These are phyloP conservation scores for Thymelicus acteon DNA, from an alignment of 2,888 invertebrate species.

Conservation along the genomic window DNA sequence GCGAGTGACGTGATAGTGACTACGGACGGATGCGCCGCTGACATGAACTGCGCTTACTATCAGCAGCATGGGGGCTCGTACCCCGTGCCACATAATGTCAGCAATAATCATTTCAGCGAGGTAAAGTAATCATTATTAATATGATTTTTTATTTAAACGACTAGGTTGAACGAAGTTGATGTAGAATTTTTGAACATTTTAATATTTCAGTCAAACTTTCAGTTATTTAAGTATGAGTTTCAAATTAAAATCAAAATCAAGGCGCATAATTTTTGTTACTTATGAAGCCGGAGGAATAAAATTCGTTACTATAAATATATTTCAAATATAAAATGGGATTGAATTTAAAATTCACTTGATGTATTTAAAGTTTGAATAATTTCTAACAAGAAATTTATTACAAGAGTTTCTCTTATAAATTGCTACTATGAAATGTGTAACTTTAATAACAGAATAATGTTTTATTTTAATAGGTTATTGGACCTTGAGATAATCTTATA, in stretches of 20 bases:
- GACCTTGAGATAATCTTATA: slow-evolving; percentile 19
- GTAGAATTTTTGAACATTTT: too few relatives aligned
- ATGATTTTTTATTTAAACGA: too few relatives aligned
- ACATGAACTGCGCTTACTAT: slow-evolving; percentile 82
- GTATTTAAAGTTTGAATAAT: slow-evolving; percentile 15
- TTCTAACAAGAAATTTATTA: background rate
- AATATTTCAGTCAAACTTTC: too few relatives aligned
- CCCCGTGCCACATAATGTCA: slow-evolving; percentile 74
- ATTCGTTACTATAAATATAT: too few relatives aligned
- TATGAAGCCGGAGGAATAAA: too few relatives aligned
- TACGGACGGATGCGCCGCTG: slow-evolving; percentile 62
- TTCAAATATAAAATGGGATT: too few relatives aligned
- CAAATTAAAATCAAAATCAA: too few relatives aligned
- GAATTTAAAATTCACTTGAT: background rate
- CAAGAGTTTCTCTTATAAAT: background rate
- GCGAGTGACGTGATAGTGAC: slow-evolving; percentile 65
- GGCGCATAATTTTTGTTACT: too few relatives aligned
- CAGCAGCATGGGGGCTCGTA: slow-evolving; percentile 76
- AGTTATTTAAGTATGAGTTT: too few relatives aligned
- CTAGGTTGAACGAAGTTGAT: too few relatives aligned
- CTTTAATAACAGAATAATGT: background rate
- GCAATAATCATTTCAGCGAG: slow-evolving; percentile 79
- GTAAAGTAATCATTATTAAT: slow-evolving; percentile 52
- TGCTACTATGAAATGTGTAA: background rate
- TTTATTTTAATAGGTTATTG: slow-evolving; percentile 22